Base-by-base conservation (phyloP, 2,113 vertebrate genomes). In the Corythornis vintsioides region DNA sequence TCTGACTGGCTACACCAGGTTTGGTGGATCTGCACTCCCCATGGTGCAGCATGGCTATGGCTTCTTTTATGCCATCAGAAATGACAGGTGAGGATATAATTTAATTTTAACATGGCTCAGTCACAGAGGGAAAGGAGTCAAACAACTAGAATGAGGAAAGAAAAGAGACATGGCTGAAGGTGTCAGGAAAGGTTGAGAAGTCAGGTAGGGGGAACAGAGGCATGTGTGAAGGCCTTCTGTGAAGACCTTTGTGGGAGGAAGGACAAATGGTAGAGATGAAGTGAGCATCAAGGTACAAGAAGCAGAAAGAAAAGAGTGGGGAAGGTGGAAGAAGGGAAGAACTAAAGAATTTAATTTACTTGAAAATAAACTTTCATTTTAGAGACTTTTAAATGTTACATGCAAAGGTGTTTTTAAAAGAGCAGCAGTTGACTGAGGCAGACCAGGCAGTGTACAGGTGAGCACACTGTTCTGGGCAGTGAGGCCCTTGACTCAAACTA, bases 11-110 rank as follows among this genome's bases (percentile, higher is more conserved):
- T 99, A 99, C 96, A 98, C 98, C 2, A 98, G 96, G 15, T 60
- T 98, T 13, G 93, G 92, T 57, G 99, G 99, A 40, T 96, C 76
- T 6, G 97, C 97, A 9, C 96, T 98, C 78, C 99, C 99, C 71
- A 99, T 99, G 99, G 98, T 99, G 53, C 93, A 96, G 5, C 97
- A 98, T 3, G 99, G 99, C 47, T 99, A 99, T 43, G 98, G 99
- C 47, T 98, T 99, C 95, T 99, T 99, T 97, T 99, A 99, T 92
- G 86, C 97, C 24, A 99, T 99, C 96, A 97, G 98, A 97, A 98
- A 99, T 52, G 98, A 99, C 97, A 98, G 98, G 99, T 99, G 79
- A 94, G 96, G 66, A 53, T 48, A 18, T 31, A 16, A 83, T 53
- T 83, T 74, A 3, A 21, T 31, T 80, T 77, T 33, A 18, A 38